Percentiles rank a stretch among this genome's conserved stretches.
phyloP scores from a whole-genome alignment of 2,797 vertebrate species.

The Sparus aurata region DNA sequence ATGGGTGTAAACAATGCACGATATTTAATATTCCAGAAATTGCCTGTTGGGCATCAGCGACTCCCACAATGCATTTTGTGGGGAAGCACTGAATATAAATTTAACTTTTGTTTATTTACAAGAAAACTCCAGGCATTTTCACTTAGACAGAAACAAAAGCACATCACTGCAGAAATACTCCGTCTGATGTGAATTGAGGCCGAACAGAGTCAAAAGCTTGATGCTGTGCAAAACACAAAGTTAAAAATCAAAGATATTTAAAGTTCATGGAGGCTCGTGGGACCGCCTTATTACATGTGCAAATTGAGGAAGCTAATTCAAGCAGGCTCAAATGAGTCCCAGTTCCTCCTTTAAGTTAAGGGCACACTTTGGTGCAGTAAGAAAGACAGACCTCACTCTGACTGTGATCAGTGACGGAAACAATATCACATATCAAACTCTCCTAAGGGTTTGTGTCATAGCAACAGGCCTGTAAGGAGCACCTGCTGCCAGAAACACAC shows the following conservation, averaged over 20 bases:
- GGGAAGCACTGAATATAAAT: neutral
- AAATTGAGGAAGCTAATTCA: constrained; percentile 42
- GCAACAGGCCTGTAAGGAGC: neutral
- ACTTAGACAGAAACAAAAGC: neutral
- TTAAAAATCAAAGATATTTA: constrained; percentile 14
- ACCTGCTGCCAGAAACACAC: neutral
- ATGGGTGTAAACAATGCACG: neutral
- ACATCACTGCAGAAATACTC: neutral
- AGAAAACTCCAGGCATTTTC: neutral
- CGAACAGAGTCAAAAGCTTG: constrained; percentile 12
- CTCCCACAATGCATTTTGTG: neutral
- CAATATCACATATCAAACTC: neutral
- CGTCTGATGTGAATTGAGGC: neutral
- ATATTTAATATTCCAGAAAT: neutral
- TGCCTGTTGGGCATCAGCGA: neutral
- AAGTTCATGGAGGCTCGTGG: constrained; percentile 5
- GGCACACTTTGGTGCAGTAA: constrained; percentile 13
- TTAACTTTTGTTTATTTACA: neutral
- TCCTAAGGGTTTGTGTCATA: neutral
- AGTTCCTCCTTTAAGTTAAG: constrained; percentile 20
- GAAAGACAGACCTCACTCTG: neutral
- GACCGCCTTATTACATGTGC: constrained; percentile 3
- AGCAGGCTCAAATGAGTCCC: constrained; percentile 33
- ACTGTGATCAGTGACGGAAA: constrained; percentile 13
- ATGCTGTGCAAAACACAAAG: neutral